Evolutionary conservation across 2,797 vertebrate genomes (phyloP).

Genomic region (Bovichtus variegatus): DNA sequence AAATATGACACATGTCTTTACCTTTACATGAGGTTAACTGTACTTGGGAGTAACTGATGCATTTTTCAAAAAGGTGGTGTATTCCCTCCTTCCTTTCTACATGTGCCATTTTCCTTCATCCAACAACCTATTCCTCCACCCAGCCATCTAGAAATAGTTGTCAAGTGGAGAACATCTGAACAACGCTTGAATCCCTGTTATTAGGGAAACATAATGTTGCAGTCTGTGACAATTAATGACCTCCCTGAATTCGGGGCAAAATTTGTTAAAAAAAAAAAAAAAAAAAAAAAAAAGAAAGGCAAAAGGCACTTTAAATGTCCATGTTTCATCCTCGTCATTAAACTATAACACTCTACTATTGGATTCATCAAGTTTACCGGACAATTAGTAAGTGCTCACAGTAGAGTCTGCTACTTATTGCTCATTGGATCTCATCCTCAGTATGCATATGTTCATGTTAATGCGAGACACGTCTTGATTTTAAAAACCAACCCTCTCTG

Average conservation of each 20-base stretch:
- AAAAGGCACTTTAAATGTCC: background rate
- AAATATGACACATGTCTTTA: background rate
- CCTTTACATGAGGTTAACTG: slow-evolving; percentile 23
- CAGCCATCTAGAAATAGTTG: slow-evolving; percentile 19
- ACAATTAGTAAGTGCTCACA: slow-evolving; percentile 22
- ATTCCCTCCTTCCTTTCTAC: background rate
- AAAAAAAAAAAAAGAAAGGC: no score
- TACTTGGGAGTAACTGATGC: slow-evolving; percentile 14
- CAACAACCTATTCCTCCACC: background rate
- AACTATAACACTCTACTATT: background rate
- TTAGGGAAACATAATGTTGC: background rate
- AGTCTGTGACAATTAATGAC: slow-evolving; percentile 31
- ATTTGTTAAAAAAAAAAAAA: no score
- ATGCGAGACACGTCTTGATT: slow-evolving; percentile 30
- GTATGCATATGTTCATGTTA: slow-evolving; percentile 26
- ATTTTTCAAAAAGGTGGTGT: slow-evolving; percentile 41
- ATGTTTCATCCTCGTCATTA: background rate
- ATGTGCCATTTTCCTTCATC: slow-evolving; percentile 13
- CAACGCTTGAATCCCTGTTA: background rate
- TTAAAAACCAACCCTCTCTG: slow-evolving; percentile 52
- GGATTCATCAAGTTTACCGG: slow-evolving; percentile 9
- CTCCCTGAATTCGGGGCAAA: background rate
- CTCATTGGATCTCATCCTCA: slow-evolving; percentile 10
- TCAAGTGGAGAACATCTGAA: slow-evolving; percentile 2
- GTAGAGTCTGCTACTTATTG: background rate